phyloP scores from a whole-genome alignment of 1,140 invertebrate genomes.

The Globodera rostochiensis region DNA sequence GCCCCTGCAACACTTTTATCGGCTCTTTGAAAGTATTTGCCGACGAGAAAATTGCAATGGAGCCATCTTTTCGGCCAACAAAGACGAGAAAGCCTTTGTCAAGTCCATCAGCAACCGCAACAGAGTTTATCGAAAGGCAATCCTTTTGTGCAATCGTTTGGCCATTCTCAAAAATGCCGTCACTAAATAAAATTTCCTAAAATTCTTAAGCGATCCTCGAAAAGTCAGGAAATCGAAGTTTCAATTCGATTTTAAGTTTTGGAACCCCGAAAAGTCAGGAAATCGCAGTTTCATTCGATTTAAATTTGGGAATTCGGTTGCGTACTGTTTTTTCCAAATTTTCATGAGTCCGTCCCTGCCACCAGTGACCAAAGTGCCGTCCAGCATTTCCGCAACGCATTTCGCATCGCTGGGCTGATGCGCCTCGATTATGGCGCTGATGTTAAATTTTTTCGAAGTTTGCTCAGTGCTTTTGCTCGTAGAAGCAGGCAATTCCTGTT shows the following conservation, averaged over 20 bases:
- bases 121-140: constrained; percentile 33
- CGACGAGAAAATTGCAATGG: constrained; percentile 31
- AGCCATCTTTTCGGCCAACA: constrained; percentile 35
- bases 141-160: constrained; percentile 7
- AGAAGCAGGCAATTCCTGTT: background rate
- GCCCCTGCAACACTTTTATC: constrained; percentile 21
- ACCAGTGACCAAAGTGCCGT: constrained; percentile 12
- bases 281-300: background rate
- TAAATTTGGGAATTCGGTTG: too few relatives aligned
- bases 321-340: constrained; percentile 26
- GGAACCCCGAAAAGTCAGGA: background rate
- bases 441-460: background rate
- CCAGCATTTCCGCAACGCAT: constrained; percentile 14
- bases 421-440: constrained; percentile 25
- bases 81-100: constrained; percentile 21
- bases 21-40: constrained; percentile 17
- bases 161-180: constrained; percentile 9
- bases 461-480: constrained; percentile 20
- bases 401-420: constrained; percentile 20
- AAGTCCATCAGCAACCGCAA: constrained; percentile 11
- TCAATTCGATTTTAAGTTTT: too few relatives aligned
- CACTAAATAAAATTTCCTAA: background rate
- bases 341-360: constrained; percentile 37
- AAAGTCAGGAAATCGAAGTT: background rate
- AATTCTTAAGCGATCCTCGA: background rate